Base-by-base conservation (phyloP, 1,140 invertebrate genomes). In the Drosophila mauritiana region DNA sequence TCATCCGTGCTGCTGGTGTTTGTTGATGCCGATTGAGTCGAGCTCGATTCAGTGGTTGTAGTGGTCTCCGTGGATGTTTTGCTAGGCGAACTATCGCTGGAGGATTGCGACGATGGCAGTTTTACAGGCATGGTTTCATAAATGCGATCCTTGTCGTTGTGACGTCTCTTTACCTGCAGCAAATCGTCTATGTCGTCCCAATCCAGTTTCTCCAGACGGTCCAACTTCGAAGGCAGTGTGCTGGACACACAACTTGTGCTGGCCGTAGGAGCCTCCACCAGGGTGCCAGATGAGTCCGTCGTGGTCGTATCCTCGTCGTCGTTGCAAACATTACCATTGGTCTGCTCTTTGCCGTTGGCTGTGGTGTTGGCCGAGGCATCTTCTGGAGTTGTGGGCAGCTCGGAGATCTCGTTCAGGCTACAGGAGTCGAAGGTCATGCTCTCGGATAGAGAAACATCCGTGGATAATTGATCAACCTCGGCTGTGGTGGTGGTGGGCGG, bases 131-230 rank as follows among this genome's bases (percentile, higher is more conserved):
- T 95, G 3, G 95, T 96, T 92, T 95, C 95, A 91, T 96, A 96
- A 12, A 95, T 83, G 91, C 96, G 96, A 46, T 95, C 94, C 54
- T 93, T 93, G 42, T 95, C 94, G 59, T 95, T 94, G 25, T 95
- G 91, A 75, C 94, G 94, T n/a, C 95, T 93, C 83, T 96, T 95
- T 1, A 91, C 95, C 92, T 95, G 95, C 52, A 96, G 90, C 7
- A 96, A 80, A 69, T 96, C 95, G 88, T 96, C 95, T 15, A 96
- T 90, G 78, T 96, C 95, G 88, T 96, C 95, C 95, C 95, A 95
- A 25, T 92, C 90, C 1, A 92, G 53, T 36, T 79, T 95, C 92
- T 94, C 94, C 68, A 95, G 94, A 6, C 95, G 93, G 78, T 95
- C 95, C 52, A 96, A 88, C 84, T 96, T 96, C 62, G 95, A 94